phyloP scores from a whole-genome alignment of 2,888 invertebrate species.

The Drosophila paucipuncta region DNA sequence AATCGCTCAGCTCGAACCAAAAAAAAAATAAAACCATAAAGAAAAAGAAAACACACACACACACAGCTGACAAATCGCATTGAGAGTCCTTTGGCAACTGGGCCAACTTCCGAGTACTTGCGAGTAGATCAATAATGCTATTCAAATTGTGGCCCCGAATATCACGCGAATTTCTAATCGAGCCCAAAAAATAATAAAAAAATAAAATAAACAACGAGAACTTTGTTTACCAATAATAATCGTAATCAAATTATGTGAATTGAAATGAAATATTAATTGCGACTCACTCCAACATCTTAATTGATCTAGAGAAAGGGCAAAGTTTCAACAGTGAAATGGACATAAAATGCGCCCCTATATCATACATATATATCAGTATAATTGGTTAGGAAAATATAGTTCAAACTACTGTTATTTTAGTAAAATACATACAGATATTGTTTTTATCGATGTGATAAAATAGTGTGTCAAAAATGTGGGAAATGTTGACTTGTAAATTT shows the following conservation, averaged over 20 bases:
- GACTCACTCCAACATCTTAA: constrained; percentile 14
- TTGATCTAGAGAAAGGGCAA: constrained; percentile 1
- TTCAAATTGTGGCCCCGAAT: constrained; percentile 44
- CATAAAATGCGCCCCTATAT: constrained; percentile 2
- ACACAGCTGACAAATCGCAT: constrained; percentile 5
- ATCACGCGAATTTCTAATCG: constrained; percentile 73
- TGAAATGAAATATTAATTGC: constrained; percentile 70
- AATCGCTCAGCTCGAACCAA: constrained; percentile 33
- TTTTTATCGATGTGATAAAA: neutral
- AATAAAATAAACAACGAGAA: neutral
- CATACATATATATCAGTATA: constrained; percentile 22
- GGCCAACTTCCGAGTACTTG: constrained; percentile 3
- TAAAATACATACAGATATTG: neutral
- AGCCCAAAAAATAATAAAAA: constrained; percentile 20
- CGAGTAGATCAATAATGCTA: constrained; percentile 59
- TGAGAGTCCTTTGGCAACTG: constrained; percentile 11
- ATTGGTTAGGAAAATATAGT: constrained; percentile 17
- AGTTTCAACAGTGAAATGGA: neutral
- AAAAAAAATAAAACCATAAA: neutral
- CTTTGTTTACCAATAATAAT: constrained; percentile 71
- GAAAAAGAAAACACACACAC: neutral
- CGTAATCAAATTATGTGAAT: constrained; percentile 76
- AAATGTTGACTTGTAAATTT: neutral
- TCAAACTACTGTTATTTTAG: neutral
- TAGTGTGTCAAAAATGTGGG: neutral